Evolutionary conservation across 2,888 invertebrate species (phyloP).

Genomic region (Chrysotoxum bicinctum): DNA sequence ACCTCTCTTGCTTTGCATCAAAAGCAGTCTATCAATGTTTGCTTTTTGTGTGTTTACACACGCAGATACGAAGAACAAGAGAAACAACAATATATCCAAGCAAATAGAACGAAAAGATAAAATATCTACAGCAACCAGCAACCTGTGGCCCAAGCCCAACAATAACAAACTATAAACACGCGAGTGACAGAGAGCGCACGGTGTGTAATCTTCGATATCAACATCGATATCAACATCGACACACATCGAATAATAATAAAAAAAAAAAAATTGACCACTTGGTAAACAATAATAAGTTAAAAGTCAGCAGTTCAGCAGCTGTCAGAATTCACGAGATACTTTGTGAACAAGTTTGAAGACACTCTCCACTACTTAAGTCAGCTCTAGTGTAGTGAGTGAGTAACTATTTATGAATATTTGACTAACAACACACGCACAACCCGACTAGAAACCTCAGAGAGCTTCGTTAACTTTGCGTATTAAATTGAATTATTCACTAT

Average conservation of each 20-base stretch:
- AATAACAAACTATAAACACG: conserved; percentile 13
- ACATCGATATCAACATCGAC: background rate
- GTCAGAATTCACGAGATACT: conserved; percentile 1
- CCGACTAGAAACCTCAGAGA: background rate
- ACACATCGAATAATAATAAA: conserved; percentile 10
- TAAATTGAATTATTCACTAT: background rate
- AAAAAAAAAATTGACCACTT: conserved; percentile 1
- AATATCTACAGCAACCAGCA: conserved; percentile 11
- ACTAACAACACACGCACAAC: background rate
- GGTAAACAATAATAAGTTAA: conserved; percentile 5
- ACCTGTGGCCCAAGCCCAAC: conserved; percentile 33
- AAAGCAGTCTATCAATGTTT: conserved; percentile 5
- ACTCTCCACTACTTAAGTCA: background rate
- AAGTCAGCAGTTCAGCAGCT: background rate
- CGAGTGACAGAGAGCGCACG: background rate
- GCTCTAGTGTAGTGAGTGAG: background rate
- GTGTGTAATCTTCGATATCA: background rate
- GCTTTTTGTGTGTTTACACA: conserved; percentile 22
- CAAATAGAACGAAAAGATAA: conserved; percentile 14
- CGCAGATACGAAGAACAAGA: conserved; percentile 9
- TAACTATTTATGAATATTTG: background rate
- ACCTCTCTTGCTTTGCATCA: conserved; percentile 2
- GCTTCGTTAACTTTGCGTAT: background rate
- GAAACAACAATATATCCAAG: conserved; percentile 25
- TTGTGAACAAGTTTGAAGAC: background rate